A percentile compares a stretch with the other conserved stretches of the same genome.
These are phyloP conservation scores for Loripinus fragilis DNA, from an alignment of 2,888 invertebrate genomes.

Conservation along the genomic window DNA sequence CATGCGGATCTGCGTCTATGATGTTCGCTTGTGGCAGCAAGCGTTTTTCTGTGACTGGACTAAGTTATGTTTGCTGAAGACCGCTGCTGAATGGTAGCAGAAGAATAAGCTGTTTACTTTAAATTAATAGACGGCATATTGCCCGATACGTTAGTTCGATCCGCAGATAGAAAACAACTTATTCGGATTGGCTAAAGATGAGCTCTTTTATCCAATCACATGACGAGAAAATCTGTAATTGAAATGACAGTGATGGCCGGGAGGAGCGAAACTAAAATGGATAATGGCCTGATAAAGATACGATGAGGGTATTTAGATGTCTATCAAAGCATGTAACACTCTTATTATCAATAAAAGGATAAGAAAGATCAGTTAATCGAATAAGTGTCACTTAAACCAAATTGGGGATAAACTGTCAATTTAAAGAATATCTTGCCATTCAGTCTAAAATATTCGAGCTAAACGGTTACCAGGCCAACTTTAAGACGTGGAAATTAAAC, in stretches of 20 bases:
- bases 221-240: constrained; percentile 30
- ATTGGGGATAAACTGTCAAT: constrained; percentile 12
- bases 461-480: no score
- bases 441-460: no score
- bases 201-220: constrained; percentile 4
- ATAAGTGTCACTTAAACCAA: constrained; percentile 49
- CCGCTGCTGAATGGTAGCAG: constrained; percentile 7
- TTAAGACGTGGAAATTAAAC: no score
- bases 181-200: not conserved
- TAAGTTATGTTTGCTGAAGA: constrained; percentile 16
- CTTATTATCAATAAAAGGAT: constrained; percentile 57
- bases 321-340: constrained; percentile 49
- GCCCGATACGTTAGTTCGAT: not conserved
- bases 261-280: constrained; percentile 42
- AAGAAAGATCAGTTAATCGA: constrained; percentile 55
- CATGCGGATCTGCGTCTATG: no score
- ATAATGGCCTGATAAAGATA: constrained; percentile 53
- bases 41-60: no score
- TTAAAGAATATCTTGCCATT: not conserved
- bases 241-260: constrained; percentile 50
- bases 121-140: constrained; percentile 20
- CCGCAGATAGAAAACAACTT: not conserved
- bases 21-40: no score
- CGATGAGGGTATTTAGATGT: constrained; percentile 53
- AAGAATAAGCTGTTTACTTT: constrained; percentile 11